Evolutionary conservation across 2,113 vertebrate species (phyloP).

Genomic region (Erythrolamprus reginae): DNA sequence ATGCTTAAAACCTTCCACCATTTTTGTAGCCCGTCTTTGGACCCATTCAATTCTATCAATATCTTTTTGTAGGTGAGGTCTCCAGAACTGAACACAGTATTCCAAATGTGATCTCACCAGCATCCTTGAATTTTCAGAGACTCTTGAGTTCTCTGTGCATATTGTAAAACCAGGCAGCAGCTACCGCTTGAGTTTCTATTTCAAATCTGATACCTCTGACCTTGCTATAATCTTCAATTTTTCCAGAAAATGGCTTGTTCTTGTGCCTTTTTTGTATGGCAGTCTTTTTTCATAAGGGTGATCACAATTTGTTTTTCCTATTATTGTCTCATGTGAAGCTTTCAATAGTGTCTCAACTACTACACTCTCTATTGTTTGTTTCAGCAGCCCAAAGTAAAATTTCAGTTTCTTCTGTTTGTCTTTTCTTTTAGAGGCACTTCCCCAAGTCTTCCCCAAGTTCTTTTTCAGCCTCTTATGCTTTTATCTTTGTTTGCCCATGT

Average conservation of each 20-base stretch:
- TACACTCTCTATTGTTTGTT: not conserved
- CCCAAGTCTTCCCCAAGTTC: not conserved
- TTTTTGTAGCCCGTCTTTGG: too few relatives aligned
- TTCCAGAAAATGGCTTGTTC: not conserved
- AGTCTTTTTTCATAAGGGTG: not conserved
- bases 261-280: not conserved
- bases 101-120: too few relatives aligned
- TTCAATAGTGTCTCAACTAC: not conserved
- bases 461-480: not conserved
- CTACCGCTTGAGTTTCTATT: not conserved
- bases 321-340: not conserved
- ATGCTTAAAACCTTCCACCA: too few relatives aligned
- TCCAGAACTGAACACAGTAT: too few relatives aligned
- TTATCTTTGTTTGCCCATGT: not conserved
- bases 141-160: not conserved
- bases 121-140: not conserved
- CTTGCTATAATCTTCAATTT: not conserved
- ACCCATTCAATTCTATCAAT: too few relatives aligned
- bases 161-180: not conserved
- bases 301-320: not conserved
- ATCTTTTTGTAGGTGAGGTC: too few relatives aligned
- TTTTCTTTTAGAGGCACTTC: not conserved
- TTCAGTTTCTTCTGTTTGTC: not conserved
- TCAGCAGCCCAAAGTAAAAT: not conserved
- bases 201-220: not conserved